Percentiles rank a stretch among this genome's conserved stretches.
Evolutionary conservation across 2,797 vertebrate genomes (phyloP).

Genomic region (Manis javanica): DNA sequence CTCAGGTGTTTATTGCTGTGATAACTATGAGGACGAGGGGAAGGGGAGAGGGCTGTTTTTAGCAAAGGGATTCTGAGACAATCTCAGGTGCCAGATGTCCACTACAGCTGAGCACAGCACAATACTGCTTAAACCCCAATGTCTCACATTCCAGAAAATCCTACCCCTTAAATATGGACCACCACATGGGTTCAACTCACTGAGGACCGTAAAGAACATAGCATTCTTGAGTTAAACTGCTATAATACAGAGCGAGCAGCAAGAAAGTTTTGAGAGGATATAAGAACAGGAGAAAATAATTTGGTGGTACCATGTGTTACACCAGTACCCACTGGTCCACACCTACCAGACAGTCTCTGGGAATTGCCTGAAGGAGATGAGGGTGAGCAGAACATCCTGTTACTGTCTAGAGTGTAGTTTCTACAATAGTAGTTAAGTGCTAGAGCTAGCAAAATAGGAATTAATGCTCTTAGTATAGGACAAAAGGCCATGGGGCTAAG

Average conservation of each 20-base stretch:
- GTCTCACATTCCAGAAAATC: slow-evolving; percentile 17
- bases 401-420: background rate
- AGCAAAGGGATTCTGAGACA: background rate
- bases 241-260: background rate
- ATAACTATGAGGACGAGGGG: background rate
- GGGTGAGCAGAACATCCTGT: too few species aligned
- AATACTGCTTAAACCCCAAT: background rate
- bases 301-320: background rate
- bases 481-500: background rate
- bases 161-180: background rate
- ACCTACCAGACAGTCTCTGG: background rate
- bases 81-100: background rate
- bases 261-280: background rate
- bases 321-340: background rate
- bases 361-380: background rate
- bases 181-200: background rate
- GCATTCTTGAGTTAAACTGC: background rate
- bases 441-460: background rate
- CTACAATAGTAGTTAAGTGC: background rate
- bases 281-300: background rate
- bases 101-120: background rate
- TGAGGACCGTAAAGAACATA: background rate
- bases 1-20: background rate
- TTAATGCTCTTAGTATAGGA: background rate
- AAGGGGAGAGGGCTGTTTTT: background rate